phyloP scores from a whole-genome alignment of 2,888 invertebrate genomes.

The Buathra laborator region DNA sequence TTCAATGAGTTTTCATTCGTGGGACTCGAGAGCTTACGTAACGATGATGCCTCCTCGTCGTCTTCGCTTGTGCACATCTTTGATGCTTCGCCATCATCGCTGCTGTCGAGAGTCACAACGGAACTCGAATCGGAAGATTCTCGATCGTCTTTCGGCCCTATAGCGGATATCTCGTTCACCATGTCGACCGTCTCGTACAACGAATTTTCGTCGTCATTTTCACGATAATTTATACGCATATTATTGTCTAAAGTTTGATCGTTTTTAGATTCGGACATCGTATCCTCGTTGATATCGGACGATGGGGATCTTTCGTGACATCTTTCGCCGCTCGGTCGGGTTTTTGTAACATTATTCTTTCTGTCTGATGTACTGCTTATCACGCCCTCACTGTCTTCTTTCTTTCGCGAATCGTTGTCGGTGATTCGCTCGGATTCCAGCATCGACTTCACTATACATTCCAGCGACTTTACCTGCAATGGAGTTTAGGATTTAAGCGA shows the following conservation, averaged over 20 bases:
- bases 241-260: slow-evolving; percentile 65
- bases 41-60: slow-evolving; percentile 17
- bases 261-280: slow-evolving; percentile 34
- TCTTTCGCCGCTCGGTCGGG: slow-evolving; percentile 49
- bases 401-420: slow-evolving; percentile 46
- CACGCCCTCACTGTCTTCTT: slow-evolving; percentile 45
- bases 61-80: slow-evolving; percentile 48
- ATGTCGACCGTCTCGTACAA: slow-evolving; percentile 52
- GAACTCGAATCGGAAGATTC: slow-evolving; percentile 27
- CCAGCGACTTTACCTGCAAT: slow-evolving; percentile 81
- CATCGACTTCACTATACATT: slow-evolving; percentile 78
- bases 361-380: slow-evolving; percentile 59
- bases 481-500: neutral
- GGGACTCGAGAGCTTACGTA: slow-evolving; percentile 20
- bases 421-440: slow-evolving; percentile 70
- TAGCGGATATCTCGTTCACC: neutral
- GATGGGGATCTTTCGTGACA: slow-evolving; percentile 46
- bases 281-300: slow-evolving; percentile 26
- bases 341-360: slow-evolving; percentile 33
- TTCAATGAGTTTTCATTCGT: slow-evolving; percentile 60
- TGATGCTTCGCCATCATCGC: slow-evolving; percentile 36
- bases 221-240: slow-evolving; percentile 37
- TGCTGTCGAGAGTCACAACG: slow-evolving; percentile 16
- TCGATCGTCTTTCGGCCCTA: neutral
- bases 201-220: slow-evolving; percentile 50